Base-by-base conservation (phyloP, 2,113 vertebrate genomes). In the Suricata suricatta region DNA sequence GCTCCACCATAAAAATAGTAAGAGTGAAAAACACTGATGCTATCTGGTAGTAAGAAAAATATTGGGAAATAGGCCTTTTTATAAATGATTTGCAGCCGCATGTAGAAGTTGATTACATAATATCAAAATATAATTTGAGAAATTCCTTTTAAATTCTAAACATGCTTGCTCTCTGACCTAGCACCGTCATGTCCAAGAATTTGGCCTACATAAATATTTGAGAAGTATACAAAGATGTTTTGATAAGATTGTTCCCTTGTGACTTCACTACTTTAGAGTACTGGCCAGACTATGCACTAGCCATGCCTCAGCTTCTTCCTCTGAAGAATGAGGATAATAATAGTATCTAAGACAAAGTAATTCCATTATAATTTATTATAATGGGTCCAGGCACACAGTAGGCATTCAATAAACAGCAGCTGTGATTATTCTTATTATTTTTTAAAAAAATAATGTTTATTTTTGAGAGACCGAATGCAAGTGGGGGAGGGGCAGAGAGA, bases 211-310 rank as follows among this genome's bases (percentile, higher is more conserved):
- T 33, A 92, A 74, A 88, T 82, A 96, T 8, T 66, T 88, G 38
- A 71, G 25, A 81, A 95, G 41, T 80, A 80, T n/a, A 88, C 74
- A 82, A 81, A 66, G 29, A 87, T 41, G 29, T 41, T 63, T n/a
- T 93, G 86, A 64, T 86, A 91, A 57, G 31, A 44, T 38, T 74
- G 1, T 82, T 94, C 54, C 69, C 33, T 94, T 96, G 69, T 83
- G 57, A 88, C 35, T 76, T 88, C 54, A 66, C 31, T 76, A 33
- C 54, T 74, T 92, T 74, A 82, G 54, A 81, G 47, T n/a, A 16
- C n/a, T 82, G 31, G 35, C 35, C 74, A 91, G 47, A 54, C 44
- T 66, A 79, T 35, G 5, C 64, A 96, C 41, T 52, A 83, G 5
- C 71, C 77, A 12, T 35, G 66, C 85, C 50, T 90, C 17, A 35